phyloP scores from a whole-genome alignment of 2,113 vertebrate species.

The Paramisgurnus dabryanus region DNA sequence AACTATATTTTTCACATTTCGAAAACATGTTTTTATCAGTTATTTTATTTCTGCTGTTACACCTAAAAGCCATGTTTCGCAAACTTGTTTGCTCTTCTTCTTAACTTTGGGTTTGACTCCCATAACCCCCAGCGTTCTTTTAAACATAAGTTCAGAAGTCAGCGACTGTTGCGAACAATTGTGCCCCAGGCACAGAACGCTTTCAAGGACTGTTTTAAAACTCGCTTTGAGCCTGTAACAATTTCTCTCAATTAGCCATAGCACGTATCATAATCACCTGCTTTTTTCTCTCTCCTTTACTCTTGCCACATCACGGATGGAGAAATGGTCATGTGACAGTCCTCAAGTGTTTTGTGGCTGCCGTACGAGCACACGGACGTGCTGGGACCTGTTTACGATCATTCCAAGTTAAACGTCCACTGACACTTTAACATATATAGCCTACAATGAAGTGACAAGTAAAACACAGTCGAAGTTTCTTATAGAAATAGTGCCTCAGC shows the following conservation, averaged over 20 bases:
- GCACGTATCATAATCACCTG: slow-evolving; percentile 21
- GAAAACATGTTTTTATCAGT: no score
- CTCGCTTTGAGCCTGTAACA: slow-evolving; percentile 48
- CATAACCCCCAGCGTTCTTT: slow-evolving; percentile 40
- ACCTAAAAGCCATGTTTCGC: not conserved
- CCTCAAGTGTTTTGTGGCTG: slow-evolving; percentile 54
- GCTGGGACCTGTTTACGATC: slow-evolving; percentile 66
- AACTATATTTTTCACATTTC: not conserved
- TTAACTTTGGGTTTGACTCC: slow-evolving; percentile 43
- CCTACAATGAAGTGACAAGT: slow-evolving; percentile 42
- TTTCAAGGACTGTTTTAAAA: slow-evolving; percentile 51
- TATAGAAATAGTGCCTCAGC: not conserved
- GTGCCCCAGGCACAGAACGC: slow-evolving; percentile 38
- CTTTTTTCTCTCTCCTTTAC: slow-evolving; percentile 26
- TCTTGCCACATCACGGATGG: slow-evolving; percentile 24
- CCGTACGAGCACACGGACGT: slow-evolving; percentile 54
- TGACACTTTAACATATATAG: slow-evolving; percentile 50
- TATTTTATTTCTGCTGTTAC: not conserved
- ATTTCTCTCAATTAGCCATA: slow-evolving; percentile 39
- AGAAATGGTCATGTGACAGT: slow-evolving; percentile 44
- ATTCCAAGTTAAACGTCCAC: slow-evolving; percentile 63
- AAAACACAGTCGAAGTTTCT: not conserved
- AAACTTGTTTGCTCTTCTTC: slow-evolving; percentile 24
- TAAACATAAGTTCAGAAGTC: slow-evolving; percentile 24
- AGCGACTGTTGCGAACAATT: slow-evolving; percentile 32